Evolutionary conservation across 1,140 invertebrate genomes (phyloP), one percentile per base, ranked within the genome.

Genomic region (Drosophila carrolli): DNA sequence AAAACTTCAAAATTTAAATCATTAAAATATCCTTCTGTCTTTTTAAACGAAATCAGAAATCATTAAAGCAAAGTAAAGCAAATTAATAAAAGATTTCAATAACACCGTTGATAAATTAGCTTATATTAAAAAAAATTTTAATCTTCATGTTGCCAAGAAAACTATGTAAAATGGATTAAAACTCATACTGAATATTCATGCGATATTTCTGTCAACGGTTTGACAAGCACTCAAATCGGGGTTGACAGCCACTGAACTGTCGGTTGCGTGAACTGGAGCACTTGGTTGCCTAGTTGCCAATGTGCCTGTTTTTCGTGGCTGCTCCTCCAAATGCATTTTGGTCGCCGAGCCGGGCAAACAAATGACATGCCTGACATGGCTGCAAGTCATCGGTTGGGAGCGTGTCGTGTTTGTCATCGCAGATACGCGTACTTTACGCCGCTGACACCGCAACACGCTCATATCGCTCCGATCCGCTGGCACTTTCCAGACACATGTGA

Each of bases 351-450:
- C 43, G 32, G 62, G 35, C 54, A 35, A 46, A 50, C 65, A 71
- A 70, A 71, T 71, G 67, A 71, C 65, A 68, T 61, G 48, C 41
- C 58, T 67, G 66, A 70, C 63, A 67, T 65, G 51, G 51, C 60
- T 47, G 46, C 65, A 70, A 71, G 67, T 71, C 67, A 70, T 70
- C 65, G 65, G 16, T 19, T 68, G 51, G 65, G 53, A 58, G 43
- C 66, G 23, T 71, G 67, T 71, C 67, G 67, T 71, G 67, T 71
- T 71, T 71, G 67, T 71, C 67, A 71, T 71, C 67, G 66, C 53
- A 40, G 67, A 71, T 71, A 71, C 51, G 37, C 37, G 53, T 50
- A 56, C 68, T 59, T 38, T 43, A 56, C 35, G 67, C 48, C 43
- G 38, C 54, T 76, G 73, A 47, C 67, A 66, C 23, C 23, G 23